These are phyloP conservation scores for Heliconius ismenius DNA, from an alignment of 2,888 invertebrate species.

Conservation along the genomic window DNA sequence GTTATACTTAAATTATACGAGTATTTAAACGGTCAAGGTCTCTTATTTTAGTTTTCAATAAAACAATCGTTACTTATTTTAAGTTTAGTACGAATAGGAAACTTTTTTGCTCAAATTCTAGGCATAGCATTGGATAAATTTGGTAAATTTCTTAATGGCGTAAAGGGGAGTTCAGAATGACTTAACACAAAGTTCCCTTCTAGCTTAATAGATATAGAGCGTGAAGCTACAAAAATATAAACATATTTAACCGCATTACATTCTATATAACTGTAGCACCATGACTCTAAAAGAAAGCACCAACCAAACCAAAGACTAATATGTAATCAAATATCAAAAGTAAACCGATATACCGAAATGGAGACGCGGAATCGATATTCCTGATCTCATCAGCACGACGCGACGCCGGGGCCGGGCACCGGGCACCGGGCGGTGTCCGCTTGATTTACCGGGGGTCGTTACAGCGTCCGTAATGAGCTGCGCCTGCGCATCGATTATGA, in stretches of 20 bases:
- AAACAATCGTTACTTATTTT: not conserved
- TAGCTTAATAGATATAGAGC: not conserved
- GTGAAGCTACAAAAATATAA: not conserved
- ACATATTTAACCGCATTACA: not conserved
- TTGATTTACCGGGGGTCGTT: conserved; percentile 77
- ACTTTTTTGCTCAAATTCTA: no score
- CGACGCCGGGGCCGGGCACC: no score
- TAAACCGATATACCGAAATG: conserved; percentile 50
- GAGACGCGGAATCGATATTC: conserved; percentile 63
- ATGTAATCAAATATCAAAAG: conserved; percentile 48
- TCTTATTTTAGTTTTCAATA: not conserved
- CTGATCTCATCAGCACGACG: conserved; percentile 62
- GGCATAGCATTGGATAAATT: no score
- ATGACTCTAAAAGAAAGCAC: conserved; percentile 32
- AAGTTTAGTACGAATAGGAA: not conserved
- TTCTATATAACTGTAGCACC: not conserved
- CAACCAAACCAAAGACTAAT: conserved; percentile 27
- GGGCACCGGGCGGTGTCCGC: conserved; percentile 67
- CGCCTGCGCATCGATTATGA: conserved; percentile 66
- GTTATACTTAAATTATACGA: conserved; percentile 1
- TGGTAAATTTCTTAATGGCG: no score
- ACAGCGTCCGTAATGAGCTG: conserved; percentile 74
- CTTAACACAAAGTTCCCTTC: not conserved
- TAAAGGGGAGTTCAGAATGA: no score
- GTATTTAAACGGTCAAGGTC: not conserved